phyloP scores from a whole-genome alignment of 2,113 vertebrate species.

The Zosterops hypoxanthus region DNA sequence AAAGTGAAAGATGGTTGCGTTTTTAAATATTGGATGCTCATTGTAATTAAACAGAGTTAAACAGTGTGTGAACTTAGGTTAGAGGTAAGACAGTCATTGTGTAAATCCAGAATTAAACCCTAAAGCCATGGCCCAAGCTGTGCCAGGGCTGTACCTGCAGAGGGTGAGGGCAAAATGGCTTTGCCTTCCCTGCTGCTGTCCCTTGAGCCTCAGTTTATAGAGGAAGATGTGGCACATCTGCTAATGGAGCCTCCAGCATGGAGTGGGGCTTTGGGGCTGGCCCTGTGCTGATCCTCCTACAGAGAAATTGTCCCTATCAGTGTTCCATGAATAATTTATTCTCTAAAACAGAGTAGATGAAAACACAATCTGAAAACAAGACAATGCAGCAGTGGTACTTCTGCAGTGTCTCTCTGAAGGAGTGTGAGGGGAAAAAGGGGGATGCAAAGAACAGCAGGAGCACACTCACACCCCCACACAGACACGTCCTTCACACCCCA shows the following conservation, averaged over 20 bases:
- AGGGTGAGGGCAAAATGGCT: not conserved
- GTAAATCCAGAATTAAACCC: not conserved
- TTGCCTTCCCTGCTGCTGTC: not conserved
- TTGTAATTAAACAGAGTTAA: slow-evolving; percentile 33
- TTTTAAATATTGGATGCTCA: not conserved
- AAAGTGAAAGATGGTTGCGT: not conserved
- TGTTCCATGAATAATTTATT: not conserved
- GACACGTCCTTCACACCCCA: not conserved
- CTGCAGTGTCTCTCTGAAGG: not conserved
- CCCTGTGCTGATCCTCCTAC: not conserved
- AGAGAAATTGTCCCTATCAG: not conserved
- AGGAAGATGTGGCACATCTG: not conserved
- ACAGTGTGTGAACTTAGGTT: not conserved
- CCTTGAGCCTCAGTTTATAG: not conserved
- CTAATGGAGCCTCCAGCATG: not conserved
- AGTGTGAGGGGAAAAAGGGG: rapidly evolving
- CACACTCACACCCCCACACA: not conserved
- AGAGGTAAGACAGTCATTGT: not conserved
- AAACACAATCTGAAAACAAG: not conserved
- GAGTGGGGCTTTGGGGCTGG: not conserved
- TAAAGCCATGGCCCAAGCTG: not conserved
- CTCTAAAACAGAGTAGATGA: not conserved
- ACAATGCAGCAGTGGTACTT: not conserved
- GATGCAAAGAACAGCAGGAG: not conserved
- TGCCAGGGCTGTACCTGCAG: not conserved